These are phyloP conservation scores for Pimephales promelas DNA, from an alignment of 2,113 vertebrate genomes.

Conservation along the genomic window DNA sequence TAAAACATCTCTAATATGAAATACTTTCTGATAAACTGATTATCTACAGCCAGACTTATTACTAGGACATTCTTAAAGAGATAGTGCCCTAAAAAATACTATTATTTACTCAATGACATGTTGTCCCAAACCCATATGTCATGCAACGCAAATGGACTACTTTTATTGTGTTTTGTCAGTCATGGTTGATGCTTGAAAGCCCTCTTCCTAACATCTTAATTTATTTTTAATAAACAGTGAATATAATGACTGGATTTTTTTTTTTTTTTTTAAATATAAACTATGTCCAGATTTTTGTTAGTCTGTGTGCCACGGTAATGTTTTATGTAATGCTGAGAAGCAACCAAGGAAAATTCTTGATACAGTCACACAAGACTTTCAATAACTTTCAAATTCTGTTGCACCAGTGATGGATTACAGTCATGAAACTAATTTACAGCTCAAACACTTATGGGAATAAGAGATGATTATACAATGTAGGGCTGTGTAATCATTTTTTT, in stretches of 20 bases:
- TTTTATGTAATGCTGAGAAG: not conserved
- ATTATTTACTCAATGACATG: not conserved
- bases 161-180: not conserved
- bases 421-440: conserved; percentile 3
- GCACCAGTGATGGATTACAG: conserved; percentile 7
- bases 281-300: too few species aligned
- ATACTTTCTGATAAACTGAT: not conserved
- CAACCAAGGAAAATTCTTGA: not conserved
- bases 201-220: not conserved
- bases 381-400: not conserved
- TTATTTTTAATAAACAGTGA: too few species aligned
- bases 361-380: conserved; percentile 16
- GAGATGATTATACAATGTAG: conserved; percentile 26
- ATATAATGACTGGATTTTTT: not conserved
- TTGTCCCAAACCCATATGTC: not conserved
- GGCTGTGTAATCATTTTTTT: conserved; percentile 16
- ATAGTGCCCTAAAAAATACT: not conserved
- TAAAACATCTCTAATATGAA: not conserved
- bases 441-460: conserved; percentile 10
- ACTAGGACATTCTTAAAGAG: not conserved
- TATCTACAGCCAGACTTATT: not conserved
- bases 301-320: too few species aligned
- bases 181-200: too few species aligned
- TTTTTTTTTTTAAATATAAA: too few species aligned
- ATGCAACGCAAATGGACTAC: not conserved